These are phyloP conservation scores for Ptychobarbus kaznakovi DNA, from an alignment of 2,797 vertebrate species.

Conservation along the genomic window DNA sequence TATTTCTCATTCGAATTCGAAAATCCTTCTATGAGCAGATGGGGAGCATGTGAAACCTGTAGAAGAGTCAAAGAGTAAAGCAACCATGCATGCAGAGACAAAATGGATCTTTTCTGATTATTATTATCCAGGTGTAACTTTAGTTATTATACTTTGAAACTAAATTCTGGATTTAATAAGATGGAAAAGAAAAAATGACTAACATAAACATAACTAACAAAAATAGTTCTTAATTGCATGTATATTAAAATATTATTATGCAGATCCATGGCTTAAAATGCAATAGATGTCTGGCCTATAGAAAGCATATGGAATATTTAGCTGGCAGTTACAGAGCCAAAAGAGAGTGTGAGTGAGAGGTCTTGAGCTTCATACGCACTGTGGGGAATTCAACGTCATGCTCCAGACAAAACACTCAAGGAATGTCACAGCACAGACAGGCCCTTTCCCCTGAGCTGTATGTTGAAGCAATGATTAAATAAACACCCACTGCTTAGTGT, in stretches of 20 bases:
- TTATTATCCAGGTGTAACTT: slow-evolving; percentile 10
- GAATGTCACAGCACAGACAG: slow-evolving; percentile 50
- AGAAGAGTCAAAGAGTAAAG: slow-evolving; percentile 29
- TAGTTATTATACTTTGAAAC: neutral
- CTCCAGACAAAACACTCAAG: slow-evolving; percentile 52
- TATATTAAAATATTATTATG: neutral
- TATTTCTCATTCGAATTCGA: slow-evolving; percentile 53
- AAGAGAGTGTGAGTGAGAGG: slow-evolving; percentile 27
- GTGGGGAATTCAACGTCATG: slow-evolving; percentile 35
- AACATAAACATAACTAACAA: neutral
- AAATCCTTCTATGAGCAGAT: slow-evolving; percentile 44
- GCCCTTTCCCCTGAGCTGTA: slow-evolving; percentile 40
- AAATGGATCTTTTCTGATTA: slow-evolving; percentile 25
- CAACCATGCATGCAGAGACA: slow-evolving; percentile 45
- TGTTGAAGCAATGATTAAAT: slow-evolving; percentile 60
- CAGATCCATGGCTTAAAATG: neutral
- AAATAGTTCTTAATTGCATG: neutral
- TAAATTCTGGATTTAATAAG: neutral
- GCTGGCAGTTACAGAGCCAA: slow-evolving; percentile 9
- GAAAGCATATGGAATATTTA: slow-evolving; percentile 29
- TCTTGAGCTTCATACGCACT: slow-evolving; percentile 23
- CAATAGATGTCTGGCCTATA: neutral
- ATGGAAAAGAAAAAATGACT: neutral
- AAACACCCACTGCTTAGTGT: slow-evolving; percentile 54
- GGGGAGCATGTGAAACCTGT: slow-evolving; percentile 38